Evolutionary conservation across 1,140 invertebrate species (phyloP), one percentile per base, ranked within the genome.

Genomic region (Bombus pascuorum): DNA sequence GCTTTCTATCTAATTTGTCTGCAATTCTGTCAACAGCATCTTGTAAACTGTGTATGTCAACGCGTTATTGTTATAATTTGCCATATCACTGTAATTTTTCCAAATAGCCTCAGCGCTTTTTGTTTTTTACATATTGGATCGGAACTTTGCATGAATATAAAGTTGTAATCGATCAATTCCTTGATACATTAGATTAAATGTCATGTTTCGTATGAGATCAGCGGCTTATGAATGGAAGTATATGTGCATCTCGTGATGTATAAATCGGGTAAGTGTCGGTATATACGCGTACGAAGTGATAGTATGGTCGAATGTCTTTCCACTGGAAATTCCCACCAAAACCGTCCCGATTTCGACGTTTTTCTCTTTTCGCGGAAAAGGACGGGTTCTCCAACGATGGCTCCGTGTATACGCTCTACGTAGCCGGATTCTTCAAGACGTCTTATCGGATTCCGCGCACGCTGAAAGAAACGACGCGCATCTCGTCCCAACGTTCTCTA

Each of bases 391-490:
- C 65, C 70, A 47, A 13, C n/a, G n/a, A 34, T 59, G 57, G 47
- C 75, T 39, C 28, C 74, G 37, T 25, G 47, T 71, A n/a, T 68
- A 72, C 68, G 68, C 25, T 83, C 82, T 28, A 44, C n/a, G 74
- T 68, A 65, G 6, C 57, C n/a, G 15, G 79, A 86, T 86, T 86
- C 84, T 39, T 65, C 62, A 47, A 68, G 44, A 82, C 79, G 80
- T 70, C 80, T 76, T 85, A 86, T 88, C 85, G 80, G 79, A 79
- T 86, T 72, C 74, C 80, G 42, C 53, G 81, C 85, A 83, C 81
- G 75, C 68, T 82, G 79, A 82, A 70, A 75, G 84, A 86, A 81
- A 82, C 78, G 84, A n/a, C 71, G 44, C 84, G 62, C 71, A 34
- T 57, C 70, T 66, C 62, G 71, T 82, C 28, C 62, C 78, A 13